Base-by-base conservation (phyloP, 2,888 invertebrate genomes). In the Eilema griseolum region DNA sequence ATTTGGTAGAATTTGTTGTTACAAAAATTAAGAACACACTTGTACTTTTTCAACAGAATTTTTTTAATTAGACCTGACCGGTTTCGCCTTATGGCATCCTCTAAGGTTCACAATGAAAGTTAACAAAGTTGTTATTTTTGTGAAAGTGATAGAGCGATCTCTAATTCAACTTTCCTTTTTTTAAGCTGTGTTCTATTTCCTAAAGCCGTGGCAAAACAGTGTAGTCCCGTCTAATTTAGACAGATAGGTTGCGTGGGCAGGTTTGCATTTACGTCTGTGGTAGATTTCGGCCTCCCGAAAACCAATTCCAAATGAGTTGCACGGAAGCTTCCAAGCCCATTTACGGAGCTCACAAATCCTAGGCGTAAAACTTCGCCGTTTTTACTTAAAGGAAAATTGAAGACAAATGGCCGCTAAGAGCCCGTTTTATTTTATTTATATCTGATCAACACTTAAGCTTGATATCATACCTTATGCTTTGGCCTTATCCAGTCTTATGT, bases 301-400 rank as follows among this genome's bases (percentile, higher is more conserved):
- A 77, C 80, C 83, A 78, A 71, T 69, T 75, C 81, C 74, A 89
- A 90, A 91, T 90, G 88, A 88, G 82, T 85, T 85, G 86, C 78
- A 80, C 83, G 80, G 82, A 87, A 86, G 88, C 88, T 88, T 87
- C 87, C 86, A 81, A 84, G 81, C 78, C 84, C 88, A 88, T 91
- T 90, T 89, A 85, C 82, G 76, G 75, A 78, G 73, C 80, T 79
- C 83, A 83, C 84, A 87, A 89, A 87, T 88, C 85, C 87, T 86
- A 86, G 85, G 76, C 83, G 83, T 86, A 87, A 87, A 89, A 70
- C 70, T 71, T 71, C 57, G 10, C 59, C 73, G 28, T 61, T 76
- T 65, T 74, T 75, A 67, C 71, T 64, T 67, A 52, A 24, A 70
- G 24, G 56, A 67, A 65, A 61, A 57, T 57, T 63, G 61, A 63